phyloP scores from a whole-genome alignment of 2,113 vertebrate genomes.

The Toxotes chatareus region DNA sequence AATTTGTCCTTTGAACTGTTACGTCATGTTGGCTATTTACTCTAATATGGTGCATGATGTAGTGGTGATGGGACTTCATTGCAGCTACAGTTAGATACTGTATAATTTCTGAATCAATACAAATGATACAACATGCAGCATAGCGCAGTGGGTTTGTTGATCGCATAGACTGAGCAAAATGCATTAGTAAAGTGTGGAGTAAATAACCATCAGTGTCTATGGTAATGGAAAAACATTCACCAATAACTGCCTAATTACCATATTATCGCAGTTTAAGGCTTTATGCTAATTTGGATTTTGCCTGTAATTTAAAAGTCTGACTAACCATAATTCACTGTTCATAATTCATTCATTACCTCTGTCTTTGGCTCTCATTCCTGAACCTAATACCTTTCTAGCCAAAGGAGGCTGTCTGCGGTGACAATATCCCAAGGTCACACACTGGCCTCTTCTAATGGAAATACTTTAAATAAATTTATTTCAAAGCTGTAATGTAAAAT shows the following conservation, averaged over 20 bases:
- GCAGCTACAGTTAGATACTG: slow-evolving; percentile 10
- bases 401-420: slow-evolving; percentile 24
- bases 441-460: slow-evolving; percentile 1
- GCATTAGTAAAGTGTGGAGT: slow-evolving; percentile 44
- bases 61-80: background rate
- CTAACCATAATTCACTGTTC: slow-evolving; percentile 43
- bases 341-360: slow-evolving; percentile 19
- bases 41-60: background rate
- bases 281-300: slow-evolving; percentile 52
- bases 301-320: slow-evolving; percentile 56
- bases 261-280: slow-evolving; percentile 60
- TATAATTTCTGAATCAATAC: slow-evolving; percentile 13
- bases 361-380: slow-evolving; percentile 38
- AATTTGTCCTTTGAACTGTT: background rate
- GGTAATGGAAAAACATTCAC: slow-evolving; percentile 45
- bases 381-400: slow-evolving; percentile 23
- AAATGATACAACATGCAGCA: slow-evolving; percentile 25
- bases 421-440: slow-evolving; percentile 27
- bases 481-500: slow-evolving; percentile 12
- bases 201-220: slow-evolving; percentile 61
- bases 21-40: background rate
- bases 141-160: slow-evolving; percentile 10
- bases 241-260: slow-evolving; percentile 56
- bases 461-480: slow-evolving; percentile 1
- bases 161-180: slow-evolving; percentile 42